Percentiles rank a stretch among this genome's conserved stretches.
Conservation (phyloP, 2,113 vertebrate species). For the Struthidea cinerea region DNA sequence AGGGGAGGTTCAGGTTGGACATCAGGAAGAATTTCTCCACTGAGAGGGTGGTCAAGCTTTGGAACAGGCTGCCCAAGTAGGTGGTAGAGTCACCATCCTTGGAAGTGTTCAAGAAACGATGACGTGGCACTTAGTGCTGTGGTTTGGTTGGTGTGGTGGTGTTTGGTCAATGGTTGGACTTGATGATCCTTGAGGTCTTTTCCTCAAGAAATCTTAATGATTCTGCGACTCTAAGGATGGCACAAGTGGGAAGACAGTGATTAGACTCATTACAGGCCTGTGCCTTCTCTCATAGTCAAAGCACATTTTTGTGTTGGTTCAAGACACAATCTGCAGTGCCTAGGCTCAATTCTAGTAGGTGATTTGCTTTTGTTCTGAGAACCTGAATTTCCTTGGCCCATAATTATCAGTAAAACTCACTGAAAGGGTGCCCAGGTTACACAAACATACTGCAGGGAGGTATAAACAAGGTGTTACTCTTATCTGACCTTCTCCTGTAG, state of each 20-base stretch:
- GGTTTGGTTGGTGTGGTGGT: background rate
- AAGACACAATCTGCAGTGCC: background rate
- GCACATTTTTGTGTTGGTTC: background rate
- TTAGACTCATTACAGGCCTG: background rate
- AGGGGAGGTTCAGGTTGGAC: background rate
- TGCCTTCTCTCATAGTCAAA: background rate
- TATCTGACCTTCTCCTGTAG: background rate
- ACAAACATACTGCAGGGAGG: background rate
- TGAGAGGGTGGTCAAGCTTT: background rate
- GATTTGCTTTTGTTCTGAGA: background rate
- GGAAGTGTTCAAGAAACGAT: background rate
- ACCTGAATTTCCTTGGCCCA: background rate
- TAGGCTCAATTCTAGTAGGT: background rate
- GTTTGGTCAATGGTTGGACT: background rate
- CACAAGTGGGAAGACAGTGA: background rate
- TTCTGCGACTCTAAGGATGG: background rate
- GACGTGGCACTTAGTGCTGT: rapidly evolving
- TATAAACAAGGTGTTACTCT: background rate
- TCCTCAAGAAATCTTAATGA: background rate
- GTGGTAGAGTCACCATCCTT: background rate
- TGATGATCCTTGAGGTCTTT: background rate
- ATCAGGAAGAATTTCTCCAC: background rate
- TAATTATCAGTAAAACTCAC: background rate
- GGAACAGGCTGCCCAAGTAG: background rate
- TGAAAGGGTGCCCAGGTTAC: background rate